Percentiles rank a stretch among this genome's conserved stretches.
Evolutionary conservation across 1,140 invertebrate species (phyloP).

Genomic region (Drosophila equinoxialis): DNA sequence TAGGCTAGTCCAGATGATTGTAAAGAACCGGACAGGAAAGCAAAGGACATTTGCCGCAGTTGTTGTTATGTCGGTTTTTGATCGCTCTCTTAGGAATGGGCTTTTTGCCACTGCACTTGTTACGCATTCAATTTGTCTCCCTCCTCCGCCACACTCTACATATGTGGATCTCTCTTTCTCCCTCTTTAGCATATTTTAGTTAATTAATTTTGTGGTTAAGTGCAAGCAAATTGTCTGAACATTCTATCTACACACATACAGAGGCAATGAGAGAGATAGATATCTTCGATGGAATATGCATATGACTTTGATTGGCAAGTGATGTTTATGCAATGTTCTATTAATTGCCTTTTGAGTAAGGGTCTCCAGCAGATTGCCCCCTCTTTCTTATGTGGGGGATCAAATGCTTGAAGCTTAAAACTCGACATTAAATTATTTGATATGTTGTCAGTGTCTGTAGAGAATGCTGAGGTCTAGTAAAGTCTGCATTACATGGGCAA

Average conservation of each 20-base stretch:
- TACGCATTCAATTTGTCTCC: neutral
- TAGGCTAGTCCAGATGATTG: neutral
- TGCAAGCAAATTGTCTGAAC: constrained; percentile 50
- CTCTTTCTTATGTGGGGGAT: neutral
- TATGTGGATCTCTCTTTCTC: too few species aligned
- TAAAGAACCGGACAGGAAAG: constrained; percentile 24
- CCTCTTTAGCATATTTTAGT: constrained; percentile 63
- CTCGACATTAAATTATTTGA: constrained; percentile 1
- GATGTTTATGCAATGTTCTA: constrained; percentile 37
- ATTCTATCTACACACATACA: constrained; percentile 18
- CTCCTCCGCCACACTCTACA: too few species aligned
- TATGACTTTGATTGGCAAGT: constrained; percentile 59
- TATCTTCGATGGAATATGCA: constrained; percentile 5
- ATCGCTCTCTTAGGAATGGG: constrained; percentile 56
- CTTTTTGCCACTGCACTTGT: constrained; percentile 46
- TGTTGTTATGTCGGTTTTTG: constrained; percentile 65
- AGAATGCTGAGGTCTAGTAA: neutral
- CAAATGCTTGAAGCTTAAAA: neutral
- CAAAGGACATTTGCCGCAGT: constrained; percentile 24
- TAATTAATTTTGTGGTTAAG: constrained; percentile 78
- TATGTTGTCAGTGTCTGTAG: neutral
- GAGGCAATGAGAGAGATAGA: neutral
- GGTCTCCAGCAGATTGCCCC: neutral
- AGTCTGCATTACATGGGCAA: constrained; percentile 29
- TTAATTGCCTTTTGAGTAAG: constrained; percentile 22